Evolutionary conservation across 2,113 vertebrate genomes (phyloP), one percentile per base, ranked within the genome.

Genomic region (Cettia cetti): DNA sequence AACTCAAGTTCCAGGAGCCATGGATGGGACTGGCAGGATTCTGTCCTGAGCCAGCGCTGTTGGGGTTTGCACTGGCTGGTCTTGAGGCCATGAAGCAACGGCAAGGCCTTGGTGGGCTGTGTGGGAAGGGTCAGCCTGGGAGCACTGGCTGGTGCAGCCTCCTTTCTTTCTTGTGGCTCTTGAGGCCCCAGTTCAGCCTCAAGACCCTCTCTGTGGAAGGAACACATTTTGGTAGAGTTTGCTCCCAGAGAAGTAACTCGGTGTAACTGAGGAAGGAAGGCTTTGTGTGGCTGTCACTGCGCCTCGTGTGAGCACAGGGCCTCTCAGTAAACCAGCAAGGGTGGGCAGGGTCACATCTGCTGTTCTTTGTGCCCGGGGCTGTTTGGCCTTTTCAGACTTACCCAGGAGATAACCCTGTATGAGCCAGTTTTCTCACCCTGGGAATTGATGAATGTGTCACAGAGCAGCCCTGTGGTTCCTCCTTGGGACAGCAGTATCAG

Each of bases 301-400:
- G 0, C 26, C 17, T 2, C 2, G 0, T 0, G 5, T 6, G 94
- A 49, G 26, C 22, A 8, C 90, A 27, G 39, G 15, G 45, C 15
- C 21, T 22, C 45, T 72, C 53, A 11, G 70, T 3, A 11, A 40
- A 42, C 14, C 81, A 66, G 68, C 57, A 13, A 23, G 75, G 37
- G 28, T 28, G 35, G 45, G 8, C 28, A 53, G 88, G 92, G 40
- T 50, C 50, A 14, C 8, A n/a, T 24, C 68, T 54, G 64, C 89
- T 1, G 0, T 2, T 33, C 61, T 52, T 18, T 1, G 3, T 50
- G 81, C 54, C 50, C 0, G 2, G 75, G 92, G 66, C 13, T 27
- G 26, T 39, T 91, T 47, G 80, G 82, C 79, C 82, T 89, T 90
- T 81, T 53, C 5, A 5, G 60, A 45, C 31, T 69, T 16, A 8